A percentile compares a stretch with the other conserved stretches of the same genome.
These are phyloP conservation scores for Macrobrachium rosenbergii DNA, from an alignment of 1,140 invertebrate species.

Conservation along the genomic window DNA sequence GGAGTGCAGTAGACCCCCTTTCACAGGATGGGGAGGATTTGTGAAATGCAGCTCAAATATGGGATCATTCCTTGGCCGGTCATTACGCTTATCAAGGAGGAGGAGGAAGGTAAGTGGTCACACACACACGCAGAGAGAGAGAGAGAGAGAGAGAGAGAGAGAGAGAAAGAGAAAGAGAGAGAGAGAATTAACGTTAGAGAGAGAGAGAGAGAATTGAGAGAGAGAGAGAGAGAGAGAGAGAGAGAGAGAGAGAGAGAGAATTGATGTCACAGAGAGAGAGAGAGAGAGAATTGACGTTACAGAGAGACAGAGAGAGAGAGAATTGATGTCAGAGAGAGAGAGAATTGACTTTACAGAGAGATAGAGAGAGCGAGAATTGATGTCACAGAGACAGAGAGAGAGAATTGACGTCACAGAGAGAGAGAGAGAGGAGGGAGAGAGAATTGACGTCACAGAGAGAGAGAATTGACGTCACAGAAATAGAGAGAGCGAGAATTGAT, in stretches of 20 bases:
- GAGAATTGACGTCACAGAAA: too few relatives aligned
- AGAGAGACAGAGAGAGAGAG: background rate
- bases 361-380: background rate
- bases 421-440: background rate
- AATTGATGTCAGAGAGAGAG: too few relatives aligned
- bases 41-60: slow-evolving; percentile 36
- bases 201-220: slow-evolving; percentile 17
- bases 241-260: background rate
- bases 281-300: slow-evolving; percentile 16
- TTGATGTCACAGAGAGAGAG: too few relatives aligned
- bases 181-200: too few relatives aligned
- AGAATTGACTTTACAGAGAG: too few relatives aligned
- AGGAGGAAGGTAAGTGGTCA: slow-evolving; percentile 2
- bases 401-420: background rate
- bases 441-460: background rate
- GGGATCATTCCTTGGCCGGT: slow-evolving; percentile 36
- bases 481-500: slow-evolving; percentile 8
- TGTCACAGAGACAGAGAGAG: too few relatives aligned
- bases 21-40: slow-evolving; percentile 30
- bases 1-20: background rate
- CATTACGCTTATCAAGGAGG: slow-evolving; percentile 19
- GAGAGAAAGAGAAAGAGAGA: slow-evolving; percentile 10
- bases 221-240: background rate
- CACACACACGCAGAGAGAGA: background rate
- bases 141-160: slow-evolving; percentile 6